A percentile compares a stretch with the other conserved stretches of the same genome.
phyloP scores from a whole-genome alignment of 2,113 vertebrate species.

The Ploceus nigricollis region DNA sequence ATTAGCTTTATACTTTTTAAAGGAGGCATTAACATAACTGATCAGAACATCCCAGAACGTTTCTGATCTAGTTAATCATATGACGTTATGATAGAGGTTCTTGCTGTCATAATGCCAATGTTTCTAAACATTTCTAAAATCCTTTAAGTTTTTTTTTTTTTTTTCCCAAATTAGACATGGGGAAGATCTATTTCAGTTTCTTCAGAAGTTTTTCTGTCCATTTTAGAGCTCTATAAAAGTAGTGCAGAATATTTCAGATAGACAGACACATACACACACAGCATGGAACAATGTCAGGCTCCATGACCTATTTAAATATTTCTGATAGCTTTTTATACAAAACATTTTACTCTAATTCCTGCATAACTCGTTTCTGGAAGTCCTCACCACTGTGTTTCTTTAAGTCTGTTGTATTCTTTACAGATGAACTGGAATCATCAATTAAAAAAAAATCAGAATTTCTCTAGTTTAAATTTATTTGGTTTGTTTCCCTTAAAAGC shows the following conservation, averaged over 20 bases:
- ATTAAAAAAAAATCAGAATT: neutral
- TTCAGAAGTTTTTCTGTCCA: neutral
- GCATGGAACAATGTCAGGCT: neutral
- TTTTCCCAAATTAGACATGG: neutral
- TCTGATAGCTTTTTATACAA: neutral
- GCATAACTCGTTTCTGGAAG: neutral
- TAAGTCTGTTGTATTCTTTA: neutral
- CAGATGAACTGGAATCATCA: neutral
- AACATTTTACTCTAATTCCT: neutral
- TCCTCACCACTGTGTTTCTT: neutral
- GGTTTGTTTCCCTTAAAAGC: neutral
- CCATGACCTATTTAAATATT: neutral
- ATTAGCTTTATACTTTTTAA: slow-evolving; percentile 1
- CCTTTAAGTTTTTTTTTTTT: neutral
- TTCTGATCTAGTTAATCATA: slow-evolving; percentile 45
- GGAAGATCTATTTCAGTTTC: neutral
- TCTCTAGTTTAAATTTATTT: neutral
- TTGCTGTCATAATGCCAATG: slow-evolving; percentile 16
- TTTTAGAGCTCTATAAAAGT: neutral
- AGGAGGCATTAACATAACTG: slow-evolving; percentile 15
- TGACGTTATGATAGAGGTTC: neutral
- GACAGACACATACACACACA: neutral
- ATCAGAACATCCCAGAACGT: slow-evolving; percentile 39
- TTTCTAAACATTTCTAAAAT: slow-evolving; percentile 18
- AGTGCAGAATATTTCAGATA: neutral